These are phyloP conservation scores for Eriosoma lanigerum DNA, from an alignment of 1,140 invertebrate genomes.

Conservation along the genomic window DNA sequence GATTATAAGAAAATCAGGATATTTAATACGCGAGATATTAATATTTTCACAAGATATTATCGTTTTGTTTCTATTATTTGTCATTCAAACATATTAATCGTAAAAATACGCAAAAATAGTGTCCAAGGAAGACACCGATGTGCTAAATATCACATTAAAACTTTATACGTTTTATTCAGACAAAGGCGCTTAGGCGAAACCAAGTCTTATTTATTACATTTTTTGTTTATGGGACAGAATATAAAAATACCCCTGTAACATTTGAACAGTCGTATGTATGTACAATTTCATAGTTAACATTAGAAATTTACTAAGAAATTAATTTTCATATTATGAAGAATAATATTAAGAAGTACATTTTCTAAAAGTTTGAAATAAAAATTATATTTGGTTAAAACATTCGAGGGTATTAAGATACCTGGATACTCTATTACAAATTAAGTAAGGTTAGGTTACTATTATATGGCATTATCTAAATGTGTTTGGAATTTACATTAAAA, in stretches of 20 bases:
- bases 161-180: constrained; percentile 18
- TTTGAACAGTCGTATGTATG: constrained; percentile 46
- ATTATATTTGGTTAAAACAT: too few relatives aligned
- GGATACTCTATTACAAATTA: too few relatives aligned
- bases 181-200: constrained; percentile 39
- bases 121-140: constrained; percentile 37
- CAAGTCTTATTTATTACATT: constrained; percentile 32
- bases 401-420: too few relatives aligned
- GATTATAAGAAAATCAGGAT: not conserved
- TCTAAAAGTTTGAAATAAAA: not conserved
- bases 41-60: not conserved
- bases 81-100: not conserved
- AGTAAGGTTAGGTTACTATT: not conserved
- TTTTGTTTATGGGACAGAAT: constrained; percentile 44
- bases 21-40: not conserved
- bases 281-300: constrained; percentile 26
- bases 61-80: not conserved
- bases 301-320: constrained; percentile 18
- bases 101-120: constrained; percentile 3
- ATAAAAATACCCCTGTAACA: constrained; percentile 50
- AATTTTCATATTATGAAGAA: not conserved
- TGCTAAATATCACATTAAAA: constrained; percentile 45
- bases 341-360: not conserved
- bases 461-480: not conserved
- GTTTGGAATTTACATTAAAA: not conserved